Conservation (phyloP, 1,140 invertebrate species). For the Bombus vancouverensis region DNA sequence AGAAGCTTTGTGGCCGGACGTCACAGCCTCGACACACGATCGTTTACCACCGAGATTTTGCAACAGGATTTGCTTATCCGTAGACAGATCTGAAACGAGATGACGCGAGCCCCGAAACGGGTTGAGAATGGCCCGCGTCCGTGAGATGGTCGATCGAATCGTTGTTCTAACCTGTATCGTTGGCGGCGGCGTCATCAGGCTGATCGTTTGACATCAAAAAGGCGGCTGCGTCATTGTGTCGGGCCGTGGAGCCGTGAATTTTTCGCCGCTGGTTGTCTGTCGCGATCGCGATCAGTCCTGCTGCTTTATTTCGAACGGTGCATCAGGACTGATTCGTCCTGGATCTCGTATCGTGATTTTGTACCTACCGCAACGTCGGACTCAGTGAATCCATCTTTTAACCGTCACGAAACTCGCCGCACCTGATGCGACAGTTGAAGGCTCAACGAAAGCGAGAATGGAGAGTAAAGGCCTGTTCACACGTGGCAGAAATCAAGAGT, state of each 20-base stretch:
- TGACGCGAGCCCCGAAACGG: background rate
- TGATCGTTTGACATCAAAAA: conserved; percentile 51
- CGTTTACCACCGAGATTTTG: conserved; percentile 9
- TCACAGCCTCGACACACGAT: background rate
- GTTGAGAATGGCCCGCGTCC: no score
- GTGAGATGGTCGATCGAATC: background rate
- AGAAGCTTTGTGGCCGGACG: conserved; percentile 10
- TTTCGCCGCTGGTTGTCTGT: conserved; percentile 12
- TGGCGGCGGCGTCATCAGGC: conserved; percentile 18
- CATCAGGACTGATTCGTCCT: background rate
- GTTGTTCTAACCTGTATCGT: conserved; percentile 42
- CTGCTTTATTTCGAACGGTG: conserved; percentile 4
- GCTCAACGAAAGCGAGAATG: background rate
- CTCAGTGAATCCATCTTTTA: conserved; percentile 18
- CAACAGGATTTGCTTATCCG: conserved; percentile 2
- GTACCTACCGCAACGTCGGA: background rate
- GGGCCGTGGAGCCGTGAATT: background rate
- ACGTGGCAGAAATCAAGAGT: background rate
- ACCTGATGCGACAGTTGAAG: conserved; percentile 24
- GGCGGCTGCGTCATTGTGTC: conserved; percentile 30
- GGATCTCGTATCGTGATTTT: conserved; percentile 3
- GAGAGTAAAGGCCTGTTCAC: background rate
- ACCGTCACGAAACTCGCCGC: background rate
- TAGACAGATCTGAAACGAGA: conserved; percentile 17
- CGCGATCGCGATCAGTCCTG: conserved; percentile 4